Conservation (phyloP, 2,888 invertebrate species). For the Eupithecia subfuscata region DNA sequence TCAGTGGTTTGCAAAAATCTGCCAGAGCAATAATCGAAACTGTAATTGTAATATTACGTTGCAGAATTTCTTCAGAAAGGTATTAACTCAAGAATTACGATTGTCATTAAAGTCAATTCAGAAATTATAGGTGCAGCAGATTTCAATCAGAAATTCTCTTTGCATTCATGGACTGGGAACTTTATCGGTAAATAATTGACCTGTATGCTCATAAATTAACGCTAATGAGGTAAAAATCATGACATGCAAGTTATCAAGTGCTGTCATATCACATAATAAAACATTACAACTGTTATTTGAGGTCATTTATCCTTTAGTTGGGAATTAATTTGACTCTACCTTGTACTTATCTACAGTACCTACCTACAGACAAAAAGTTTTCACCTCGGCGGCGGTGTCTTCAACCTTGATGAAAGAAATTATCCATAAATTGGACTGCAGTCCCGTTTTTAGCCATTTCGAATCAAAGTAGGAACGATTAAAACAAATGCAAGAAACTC, state of each 20-base stretch:
- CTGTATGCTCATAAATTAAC: constrained; percentile 71
- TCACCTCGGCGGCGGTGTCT: not conserved
- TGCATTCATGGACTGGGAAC: constrained; percentile 66
- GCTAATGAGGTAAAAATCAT: constrained; percentile 75
- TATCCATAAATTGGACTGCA: not conserved
- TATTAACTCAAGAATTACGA: constrained; percentile 46
- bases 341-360: constrained; percentile 16
- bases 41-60: constrained; percentile 34
- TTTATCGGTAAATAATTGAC: constrained; percentile 73
- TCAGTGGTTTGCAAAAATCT: not conserved
- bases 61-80: constrained; percentile 40
- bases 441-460: not conserved
- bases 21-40: constrained; percentile 14
- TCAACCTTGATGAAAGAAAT: not conserved
- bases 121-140: constrained; percentile 63
- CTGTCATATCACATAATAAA: constrained; percentile 53
- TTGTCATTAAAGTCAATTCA: constrained; percentile 50
- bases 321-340: constrained; percentile 9
- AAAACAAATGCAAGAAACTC: not conserved
- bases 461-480: not conserved
- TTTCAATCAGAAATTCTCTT: constrained; percentile 70
- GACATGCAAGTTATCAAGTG: constrained; percentile 47
- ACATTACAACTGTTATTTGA: constrained; percentile 52
- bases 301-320: constrained; percentile 27
- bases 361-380: not conserved